A percentile compares a stretch with the other conserved stretches of the same genome.
phyloP scores from a whole-genome alignment of 2,888 invertebrate genomes.

The Eulithis prunata region DNA sequence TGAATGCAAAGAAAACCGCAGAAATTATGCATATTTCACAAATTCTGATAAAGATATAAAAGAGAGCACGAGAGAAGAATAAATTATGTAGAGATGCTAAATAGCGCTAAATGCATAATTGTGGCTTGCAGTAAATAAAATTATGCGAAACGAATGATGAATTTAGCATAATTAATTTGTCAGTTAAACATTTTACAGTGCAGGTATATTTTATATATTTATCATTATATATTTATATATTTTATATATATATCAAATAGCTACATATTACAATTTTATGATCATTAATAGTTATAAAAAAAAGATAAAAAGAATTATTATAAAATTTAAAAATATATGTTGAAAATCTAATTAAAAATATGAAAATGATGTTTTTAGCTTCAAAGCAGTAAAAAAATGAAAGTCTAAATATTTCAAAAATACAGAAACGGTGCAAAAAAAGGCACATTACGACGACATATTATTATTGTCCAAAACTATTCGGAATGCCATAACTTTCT shows the following conservation, averaged over 20 bases:
- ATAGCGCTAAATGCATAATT: slow-evolving; percentile 37
- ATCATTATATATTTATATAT: no score
- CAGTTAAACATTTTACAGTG: background rate
- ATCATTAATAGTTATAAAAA: no score
- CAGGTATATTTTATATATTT: background rate
- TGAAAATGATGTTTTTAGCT: background rate
- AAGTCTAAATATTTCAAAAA: background rate
- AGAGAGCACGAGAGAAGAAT: slow-evolving; percentile 18
- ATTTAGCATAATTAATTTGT: slow-evolving; percentile 23
- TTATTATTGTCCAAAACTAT: slow-evolving; percentile 11
- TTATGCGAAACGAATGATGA: slow-evolving; percentile 25
- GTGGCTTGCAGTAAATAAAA: slow-evolving; percentile 12
- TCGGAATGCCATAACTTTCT: slow-evolving; percentile 34
- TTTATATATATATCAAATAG: no score
- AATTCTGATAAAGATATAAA: slow-evolving; percentile 6
- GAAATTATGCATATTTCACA: background rate
- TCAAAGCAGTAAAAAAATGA: no score
- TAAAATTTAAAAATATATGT: no score
- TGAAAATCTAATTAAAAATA: background rate
- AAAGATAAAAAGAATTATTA: no score
- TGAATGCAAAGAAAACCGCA: background rate
- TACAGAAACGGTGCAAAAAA: slow-evolving; percentile 18
- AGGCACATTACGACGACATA: slow-evolving; percentile 19
- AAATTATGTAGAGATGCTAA: slow-evolving; percentile 27
- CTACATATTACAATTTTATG: no score